Base-by-base conservation (phyloP, 1,140 invertebrate species). In the Brachionus sp. region DNA sequence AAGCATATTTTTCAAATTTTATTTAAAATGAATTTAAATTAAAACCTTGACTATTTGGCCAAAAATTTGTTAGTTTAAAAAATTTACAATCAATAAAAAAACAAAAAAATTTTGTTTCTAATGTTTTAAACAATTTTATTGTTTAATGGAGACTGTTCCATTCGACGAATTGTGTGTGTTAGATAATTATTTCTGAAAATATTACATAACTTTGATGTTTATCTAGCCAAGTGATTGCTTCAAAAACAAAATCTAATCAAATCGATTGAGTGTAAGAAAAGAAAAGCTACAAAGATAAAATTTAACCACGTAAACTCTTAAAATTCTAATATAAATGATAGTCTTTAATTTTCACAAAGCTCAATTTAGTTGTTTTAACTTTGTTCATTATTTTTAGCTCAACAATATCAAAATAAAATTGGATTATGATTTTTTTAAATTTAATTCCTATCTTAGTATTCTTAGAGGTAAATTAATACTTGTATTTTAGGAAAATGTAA, bases 171-270 rank as follows among this genome's bases (percentile, higher is more conserved):
- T 57, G n/a, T 9, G 16, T 19, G 19, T 57, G 16, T 29, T 29
- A 57, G 16, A 19, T 25, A 57, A 23, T 57, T 57, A 7, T 19
- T 57, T 7, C 50, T 57, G 50, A 57, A 7, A 57, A 57, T 57
- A 57, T 57, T 57, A 10, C 50, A 57, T 57, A 57, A 57, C 50
- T 57, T 57, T 57, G 50, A 57, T 57, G 50, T 57, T 57, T 57
- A 57, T 57, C 50, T 57, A 57, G 50, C 50, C 50, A 57, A 57
- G 50, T 57, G 50, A 57, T 57, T 19, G 19, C 7, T 19, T 19
- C 50, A 57, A 57, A 57, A 23, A 57, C 19, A 57, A 9, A 57
- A 57, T 7, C n/a, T 57, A 57, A 57, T 57, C n/a, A 19, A 57
- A 57, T 57, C 50, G 16, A 57, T 57, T 57, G n/a, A 19, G n/a